Percentiles rank a stretch among this genome's conserved stretches.
Evolutionary conservation across 2,797 vertebrate genomes (phyloP).

Genomic region (Botia kubotai): DNA sequence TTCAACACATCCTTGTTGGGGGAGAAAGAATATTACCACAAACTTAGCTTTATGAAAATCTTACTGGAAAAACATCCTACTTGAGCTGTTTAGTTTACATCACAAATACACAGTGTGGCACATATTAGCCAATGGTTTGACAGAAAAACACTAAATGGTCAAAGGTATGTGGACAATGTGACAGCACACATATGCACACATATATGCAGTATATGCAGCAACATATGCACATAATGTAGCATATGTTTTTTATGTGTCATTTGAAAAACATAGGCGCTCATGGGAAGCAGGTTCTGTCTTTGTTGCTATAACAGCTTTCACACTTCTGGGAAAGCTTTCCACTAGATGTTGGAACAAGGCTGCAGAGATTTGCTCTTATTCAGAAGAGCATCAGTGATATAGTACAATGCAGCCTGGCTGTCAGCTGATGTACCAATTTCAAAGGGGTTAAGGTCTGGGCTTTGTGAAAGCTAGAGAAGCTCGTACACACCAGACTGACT

Average conservation of each 20-base stretch:
- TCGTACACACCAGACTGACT: not conserved
- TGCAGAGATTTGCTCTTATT: not conserved
- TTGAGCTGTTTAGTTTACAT: constrained; percentile 15
- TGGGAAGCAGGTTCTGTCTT: not conserved
- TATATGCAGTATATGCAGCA: not conserved
- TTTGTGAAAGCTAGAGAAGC: no score
- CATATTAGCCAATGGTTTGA: not conserved
- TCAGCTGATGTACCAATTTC: not conserved
- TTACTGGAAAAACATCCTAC: constrained; percentile 8
- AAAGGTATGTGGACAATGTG: not conserved
- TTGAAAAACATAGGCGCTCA: not conserved
- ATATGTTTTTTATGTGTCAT: not conserved
- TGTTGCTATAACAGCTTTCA: not conserved
- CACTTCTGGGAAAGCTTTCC: not conserved
- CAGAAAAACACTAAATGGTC: not conserved
- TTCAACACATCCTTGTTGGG: constrained; percentile 16
- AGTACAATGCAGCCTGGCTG: not conserved
- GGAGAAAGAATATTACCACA: constrained; percentile 42
- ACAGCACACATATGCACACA: not conserved
- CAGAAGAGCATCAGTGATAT: not conserved
- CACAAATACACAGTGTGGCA: not conserved
- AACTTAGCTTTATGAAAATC: constrained; percentile 24
- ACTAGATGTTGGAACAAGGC: not conserved
- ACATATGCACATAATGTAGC: not conserved
- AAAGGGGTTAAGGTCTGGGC: not conserved